phyloP scores from a whole-genome alignment of 2,797 vertebrate species.

The Lates japonicus region DNA sequence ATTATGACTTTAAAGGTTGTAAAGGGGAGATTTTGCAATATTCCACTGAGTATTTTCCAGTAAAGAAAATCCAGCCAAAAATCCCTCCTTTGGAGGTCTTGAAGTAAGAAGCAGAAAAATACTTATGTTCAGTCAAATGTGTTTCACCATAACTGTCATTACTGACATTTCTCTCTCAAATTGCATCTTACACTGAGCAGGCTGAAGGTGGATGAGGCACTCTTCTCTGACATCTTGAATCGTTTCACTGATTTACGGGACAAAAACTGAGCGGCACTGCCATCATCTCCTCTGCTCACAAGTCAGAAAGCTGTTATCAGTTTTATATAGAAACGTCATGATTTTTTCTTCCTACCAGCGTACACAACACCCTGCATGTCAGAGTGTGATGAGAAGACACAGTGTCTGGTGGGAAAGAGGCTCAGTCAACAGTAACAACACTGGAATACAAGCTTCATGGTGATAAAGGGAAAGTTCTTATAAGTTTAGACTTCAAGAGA shows the following conservation, averaged over 20 bases:
- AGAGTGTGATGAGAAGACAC: background rate
- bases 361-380: background rate
- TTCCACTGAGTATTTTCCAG: background rate
- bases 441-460: background rate
- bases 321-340: conserved; percentile 8
- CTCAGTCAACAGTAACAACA: background rate
- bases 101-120: conserved; percentile 5
- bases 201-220: conserved; percentile 7
- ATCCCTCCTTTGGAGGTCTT: background rate
- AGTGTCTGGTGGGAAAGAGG: background rate
- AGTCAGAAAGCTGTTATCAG: conserved; percentile 8
- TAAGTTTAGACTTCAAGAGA: background rate
- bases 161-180: conserved; percentile 45
- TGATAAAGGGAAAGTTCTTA: background rate
- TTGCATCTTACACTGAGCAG: conserved; percentile 30
- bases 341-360: conserved; percentile 6
- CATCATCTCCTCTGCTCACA: conserved; percentile 38
- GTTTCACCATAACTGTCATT: conserved; percentile 23
- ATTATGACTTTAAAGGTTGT: background rate
- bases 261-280: background rate
- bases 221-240: conserved; percentile 34
- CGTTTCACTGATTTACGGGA: conserved; percentile 41
- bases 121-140: conserved; percentile 19
- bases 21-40: background rate
- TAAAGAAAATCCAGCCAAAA: background rate